Evolutionary conservation across 2,888 invertebrate species (phyloP).

Genomic region (Ommatoiulus sabulosus): DNA sequence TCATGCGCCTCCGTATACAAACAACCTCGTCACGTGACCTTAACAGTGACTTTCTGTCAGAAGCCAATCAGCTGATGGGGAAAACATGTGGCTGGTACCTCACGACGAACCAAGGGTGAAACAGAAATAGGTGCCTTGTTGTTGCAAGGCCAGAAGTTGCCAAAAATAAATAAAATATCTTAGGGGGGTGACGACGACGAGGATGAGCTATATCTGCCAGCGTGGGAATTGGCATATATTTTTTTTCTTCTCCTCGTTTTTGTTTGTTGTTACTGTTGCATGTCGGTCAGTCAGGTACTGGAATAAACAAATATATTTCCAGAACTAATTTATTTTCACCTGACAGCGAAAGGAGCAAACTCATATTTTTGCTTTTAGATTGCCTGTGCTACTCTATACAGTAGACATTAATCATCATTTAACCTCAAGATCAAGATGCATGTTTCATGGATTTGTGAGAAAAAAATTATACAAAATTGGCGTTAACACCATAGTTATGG

Average conservation of each 20-base stretch:
- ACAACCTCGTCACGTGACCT: slow-evolving; percentile 16
- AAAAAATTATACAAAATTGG: no score
- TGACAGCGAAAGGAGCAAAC: no score
- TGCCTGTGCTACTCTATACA: no score
- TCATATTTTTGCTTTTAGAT: no score
- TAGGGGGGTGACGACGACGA: background rate
- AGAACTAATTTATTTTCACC: no score
- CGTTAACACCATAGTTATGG: no score
- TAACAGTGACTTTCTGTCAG: background rate
- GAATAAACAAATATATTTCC: background rate
- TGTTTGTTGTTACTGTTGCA: background rate
- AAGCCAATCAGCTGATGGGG: slow-evolving; percentile 31
- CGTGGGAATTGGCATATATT: background rate
- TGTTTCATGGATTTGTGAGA: no score
- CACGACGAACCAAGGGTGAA: slow-evolving; percentile 6
- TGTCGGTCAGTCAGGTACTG: slow-evolving; percentile 22
- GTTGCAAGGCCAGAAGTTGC: slow-evolving; percentile 48
- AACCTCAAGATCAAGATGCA: no score
- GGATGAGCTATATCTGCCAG: slow-evolving; percentile 6
- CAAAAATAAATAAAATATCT: slow-evolving; percentile 44
- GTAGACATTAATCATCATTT: no score
- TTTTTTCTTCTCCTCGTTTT: background rate
- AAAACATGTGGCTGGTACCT: background rate
- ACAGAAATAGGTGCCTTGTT: slow-evolving; percentile 47
- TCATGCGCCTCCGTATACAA: background rate